Evolutionary conservation across 2,113 vertebrate species (phyloP).

Genomic region (Buteo buteo): DNA sequence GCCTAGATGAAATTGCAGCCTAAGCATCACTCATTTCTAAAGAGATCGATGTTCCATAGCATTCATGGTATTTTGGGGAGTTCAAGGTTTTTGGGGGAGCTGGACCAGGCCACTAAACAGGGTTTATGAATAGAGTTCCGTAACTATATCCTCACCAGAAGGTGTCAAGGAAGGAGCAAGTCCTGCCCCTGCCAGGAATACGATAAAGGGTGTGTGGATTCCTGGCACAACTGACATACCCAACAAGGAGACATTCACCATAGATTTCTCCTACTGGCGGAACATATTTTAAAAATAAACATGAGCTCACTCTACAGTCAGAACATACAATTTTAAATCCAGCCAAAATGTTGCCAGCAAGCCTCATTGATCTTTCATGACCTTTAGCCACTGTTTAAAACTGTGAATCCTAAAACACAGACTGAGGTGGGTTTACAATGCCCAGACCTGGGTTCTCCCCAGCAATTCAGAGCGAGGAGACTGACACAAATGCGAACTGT

Average conservation of each 20-base stretch:
- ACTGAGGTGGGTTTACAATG: background rate
- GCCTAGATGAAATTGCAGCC: background rate
- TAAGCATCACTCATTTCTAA: background rate
- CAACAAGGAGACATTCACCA: conserved; percentile 48
- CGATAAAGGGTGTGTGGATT: background rate
- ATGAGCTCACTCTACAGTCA: conserved; percentile 30
- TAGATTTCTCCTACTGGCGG: background rate
- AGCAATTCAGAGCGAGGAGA: background rate
- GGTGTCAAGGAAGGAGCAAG: background rate
- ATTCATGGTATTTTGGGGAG: background rate
- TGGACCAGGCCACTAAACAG: background rate
- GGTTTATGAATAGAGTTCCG: background rate
- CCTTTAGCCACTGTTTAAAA: background rate
- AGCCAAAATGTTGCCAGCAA: conserved; percentile 12
- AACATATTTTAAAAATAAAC: conserved; percentile 46
- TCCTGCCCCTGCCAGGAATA: background rate
- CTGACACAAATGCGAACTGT: background rate
- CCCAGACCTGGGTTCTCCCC: background rate
- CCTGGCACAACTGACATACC: background rate
- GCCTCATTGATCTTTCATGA: background rate
- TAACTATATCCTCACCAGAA: background rate
- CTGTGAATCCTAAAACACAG: background rate
- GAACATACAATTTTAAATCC: conserved; percentile 16
- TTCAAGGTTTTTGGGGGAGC: background rate
- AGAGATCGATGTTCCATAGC: background rate